Conservation (phyloP, 1,140 invertebrate genomes). For the Latrodectus geometricus region DNA sequence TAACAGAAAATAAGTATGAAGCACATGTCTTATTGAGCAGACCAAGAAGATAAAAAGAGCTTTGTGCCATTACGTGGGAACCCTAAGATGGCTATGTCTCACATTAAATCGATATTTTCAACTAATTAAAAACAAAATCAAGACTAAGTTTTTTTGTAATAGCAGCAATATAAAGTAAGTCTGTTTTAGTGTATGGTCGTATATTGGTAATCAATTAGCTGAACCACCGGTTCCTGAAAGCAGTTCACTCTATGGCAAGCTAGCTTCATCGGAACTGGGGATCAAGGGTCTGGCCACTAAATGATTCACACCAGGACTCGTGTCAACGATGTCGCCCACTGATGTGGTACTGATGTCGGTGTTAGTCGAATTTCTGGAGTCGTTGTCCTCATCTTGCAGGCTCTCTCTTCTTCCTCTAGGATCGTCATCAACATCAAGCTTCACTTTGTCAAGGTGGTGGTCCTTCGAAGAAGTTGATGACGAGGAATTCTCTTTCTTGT, state of each 20-base stretch:
- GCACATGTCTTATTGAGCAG: background rate
- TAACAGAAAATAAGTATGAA: conserved; percentile 2
- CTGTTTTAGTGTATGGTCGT: conserved; percentile 47
- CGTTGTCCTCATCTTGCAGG: conserved; percentile 52
- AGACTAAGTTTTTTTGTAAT: conserved; percentile 38
- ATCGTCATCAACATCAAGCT: conserved; percentile 44
- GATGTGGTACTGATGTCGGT: conserved; percentile 60
- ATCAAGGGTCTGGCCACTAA: conserved; percentile 57
- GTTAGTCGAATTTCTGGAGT: conserved; percentile 61
- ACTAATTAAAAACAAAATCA: conserved; percentile 51
- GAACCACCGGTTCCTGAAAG: background rate
- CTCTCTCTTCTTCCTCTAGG: conserved; percentile 43
- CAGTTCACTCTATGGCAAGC: conserved; percentile 42
- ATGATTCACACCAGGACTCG: conserved; percentile 40
- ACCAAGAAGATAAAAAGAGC: conserved; percentile 15
- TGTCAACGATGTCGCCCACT: conserved; percentile 58
- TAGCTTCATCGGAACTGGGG: conserved; percentile 57
- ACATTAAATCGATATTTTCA: conserved; percentile 14
- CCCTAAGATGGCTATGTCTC: conserved; percentile 39
- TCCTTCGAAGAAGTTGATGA: conserved; percentile 36
- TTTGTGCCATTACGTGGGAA: conserved; percentile 57
- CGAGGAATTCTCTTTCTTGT: conserved; percentile 38
- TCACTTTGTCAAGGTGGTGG: conserved; percentile 44
- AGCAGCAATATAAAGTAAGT: conserved; percentile 53
- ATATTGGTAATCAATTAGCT: conserved; percentile 55